Base-by-base conservation (phyloP, 2,797 vertebrate species). In the Protonibea diacanthus region DNA sequence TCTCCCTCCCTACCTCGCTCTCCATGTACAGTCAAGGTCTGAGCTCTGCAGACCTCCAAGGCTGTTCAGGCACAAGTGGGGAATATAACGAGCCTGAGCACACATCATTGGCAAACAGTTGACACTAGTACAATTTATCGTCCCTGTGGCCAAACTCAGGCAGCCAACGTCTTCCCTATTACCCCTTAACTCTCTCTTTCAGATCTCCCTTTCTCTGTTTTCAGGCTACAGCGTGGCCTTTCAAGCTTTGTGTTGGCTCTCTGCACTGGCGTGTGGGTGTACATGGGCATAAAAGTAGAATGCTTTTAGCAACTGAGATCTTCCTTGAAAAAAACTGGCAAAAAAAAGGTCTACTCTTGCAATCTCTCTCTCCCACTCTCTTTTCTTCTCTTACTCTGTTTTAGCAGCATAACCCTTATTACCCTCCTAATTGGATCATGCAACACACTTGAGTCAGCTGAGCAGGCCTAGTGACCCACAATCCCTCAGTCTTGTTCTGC, bases 391-490 rank as follows among this genome's bases (percentile, higher is more conserved):
- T 25, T 57, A 49, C 63, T 71, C 27, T 66, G 53, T 92, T 75
- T 91, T 70, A 27, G 85, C 74, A 44, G 62, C 75, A 62, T 67
- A 86, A 88, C 89, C 90, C 86, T 89, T 85, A 84, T 92, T 91
- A 91, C 71, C 81, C 74, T 88, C 71, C 57, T 92, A 91, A 93
- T 89, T 93, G 83, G 89, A 87, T 91, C 89, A 86, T 65, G 59
- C 45, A 67, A 76, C 2, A n/a, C 62, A 70, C 91, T 86, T 87
- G 73, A 86, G 88, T 81, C 67, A 69, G 58, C 29, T 23, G 25
- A 58, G 71, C 74, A 69, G 61, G 82, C 87, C 81, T 14, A 74
- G 82, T 90, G 89, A 91, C 86, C 90, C 88, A 70, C 87, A 81
- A 86, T 88, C 78, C 74, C 58, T 76, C 69, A 49, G 76, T 80